Conservation (phyloP, 2,113 vertebrate genomes). For the Calyptommatus sinebrachiatus region DNA sequence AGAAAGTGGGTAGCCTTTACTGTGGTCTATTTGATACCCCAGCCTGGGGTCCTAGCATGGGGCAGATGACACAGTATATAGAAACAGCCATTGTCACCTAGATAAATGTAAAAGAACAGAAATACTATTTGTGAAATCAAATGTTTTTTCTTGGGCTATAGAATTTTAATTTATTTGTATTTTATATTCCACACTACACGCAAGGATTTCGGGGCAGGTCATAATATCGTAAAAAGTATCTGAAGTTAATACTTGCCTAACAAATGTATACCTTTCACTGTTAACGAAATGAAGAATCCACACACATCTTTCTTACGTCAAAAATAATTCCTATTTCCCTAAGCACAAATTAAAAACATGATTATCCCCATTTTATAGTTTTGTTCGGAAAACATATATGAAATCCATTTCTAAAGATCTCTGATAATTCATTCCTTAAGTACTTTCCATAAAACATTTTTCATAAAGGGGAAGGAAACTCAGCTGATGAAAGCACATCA, state of each 20-base stretch:
- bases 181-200: too few relatives aligned
- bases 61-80: not conserved
- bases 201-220: too few relatives aligned
- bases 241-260: not conserved
- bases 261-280: not conserved
- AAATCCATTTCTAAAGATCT: not conserved
- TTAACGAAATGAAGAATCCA: not conserved
- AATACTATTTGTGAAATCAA: too few relatives aligned
- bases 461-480: not conserved
- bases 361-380: not conserved
- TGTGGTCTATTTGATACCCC: too few relatives aligned
- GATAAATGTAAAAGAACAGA: not conserved
- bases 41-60: too few relatives aligned
- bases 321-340: not conserved
- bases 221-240: not conserved
- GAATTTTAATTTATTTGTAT: too few relatives aligned
- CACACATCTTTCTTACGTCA: not conserved
- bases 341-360: not conserved
- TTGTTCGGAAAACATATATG: not conserved
- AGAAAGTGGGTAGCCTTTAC: too few relatives aligned
- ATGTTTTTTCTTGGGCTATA: not conserved
- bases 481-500: not conserved
- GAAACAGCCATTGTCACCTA: too few relatives aligned
- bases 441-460: not conserved
- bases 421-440: not conserved